Evolutionary conservation across 1,140 invertebrate species (phyloP).

Genomic region (Penaeus japonicus): DNA sequence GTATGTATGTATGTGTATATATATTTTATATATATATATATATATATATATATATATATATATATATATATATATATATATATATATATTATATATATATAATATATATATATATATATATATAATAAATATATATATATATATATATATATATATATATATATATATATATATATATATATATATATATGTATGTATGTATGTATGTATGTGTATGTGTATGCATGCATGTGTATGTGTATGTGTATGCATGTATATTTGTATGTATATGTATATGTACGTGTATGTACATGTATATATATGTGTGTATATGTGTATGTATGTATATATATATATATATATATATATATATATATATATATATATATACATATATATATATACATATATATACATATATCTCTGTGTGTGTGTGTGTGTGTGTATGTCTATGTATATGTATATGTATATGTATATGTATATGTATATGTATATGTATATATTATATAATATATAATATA

Average conservation of each 20-base stretch:
- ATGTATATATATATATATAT: constrained; percentile 13
- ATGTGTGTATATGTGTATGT: too few relatives aligned
- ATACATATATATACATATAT: constrained; percentile 5
- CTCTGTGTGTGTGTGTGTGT: not conserved
- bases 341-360: constrained; percentile 13
- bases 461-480: not conserved
- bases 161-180: constrained; percentile 9
- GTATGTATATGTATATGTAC: not conserved
- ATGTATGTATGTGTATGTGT: not conserved
- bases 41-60: too few relatives aligned
- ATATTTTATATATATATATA: too few relatives aligned
- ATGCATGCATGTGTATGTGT: not conserved
- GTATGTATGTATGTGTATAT: too few relatives aligned
- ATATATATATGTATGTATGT: not conserved
- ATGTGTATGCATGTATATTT: not conserved
- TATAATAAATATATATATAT: not conserved
- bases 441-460: constrained; percentile 1
- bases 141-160: constrained; percentile 12
- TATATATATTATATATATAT: too few relatives aligned
- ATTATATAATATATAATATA: not conserved
- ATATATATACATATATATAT: not conserved
- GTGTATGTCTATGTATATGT: not conserved
- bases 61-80: too few relatives aligned
- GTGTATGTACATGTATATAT: not conserved
- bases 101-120: not conserved